Percentiles rank a stretch among this genome's conserved stretches.
phyloP scores from a whole-genome alignment of 2,888 invertebrate species.

The Cactoblastis cactorum region DNA sequence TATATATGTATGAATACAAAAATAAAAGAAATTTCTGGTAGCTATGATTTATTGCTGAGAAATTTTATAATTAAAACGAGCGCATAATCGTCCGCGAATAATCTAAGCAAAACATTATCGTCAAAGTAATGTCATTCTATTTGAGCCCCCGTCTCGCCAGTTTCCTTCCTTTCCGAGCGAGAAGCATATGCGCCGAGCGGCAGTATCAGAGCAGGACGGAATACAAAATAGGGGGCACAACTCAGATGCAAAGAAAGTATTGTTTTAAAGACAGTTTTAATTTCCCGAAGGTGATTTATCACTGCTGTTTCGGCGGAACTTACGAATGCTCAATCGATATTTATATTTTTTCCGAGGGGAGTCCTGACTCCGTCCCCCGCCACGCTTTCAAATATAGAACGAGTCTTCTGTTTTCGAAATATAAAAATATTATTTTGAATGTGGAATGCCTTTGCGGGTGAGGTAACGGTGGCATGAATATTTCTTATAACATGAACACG shows the following conservation, averaged over 20 bases:
- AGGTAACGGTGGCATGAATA: slow-evolving; percentile 34
- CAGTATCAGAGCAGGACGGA: slow-evolving; percentile 25
- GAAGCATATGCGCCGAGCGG: slow-evolving; percentile 15
- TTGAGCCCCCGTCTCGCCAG: slow-evolving; percentile 20
- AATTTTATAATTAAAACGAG: slow-evolving; percentile 15
- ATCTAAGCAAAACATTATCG: slow-evolving; percentile 24
- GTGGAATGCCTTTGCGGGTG: slow-evolving; percentile 70
- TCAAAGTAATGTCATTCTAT: slow-evolving; percentile 24
- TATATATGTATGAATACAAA: not conserved
- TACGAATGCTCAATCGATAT: slow-evolving; percentile 47
- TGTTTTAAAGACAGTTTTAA: slow-evolving; percentile 79
- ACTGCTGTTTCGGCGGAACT: slow-evolving; percentile 49
- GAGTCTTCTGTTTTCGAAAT: slow-evolving; percentile 52
- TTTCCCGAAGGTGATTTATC: slow-evolving; percentile 80
- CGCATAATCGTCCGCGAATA: slow-evolving; percentile 25
- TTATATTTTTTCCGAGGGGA: slow-evolving; percentile 54
- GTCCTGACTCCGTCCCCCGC: slow-evolving; percentile 61
- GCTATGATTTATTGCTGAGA: not conserved
- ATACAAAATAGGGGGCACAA: slow-evolving; percentile 35
- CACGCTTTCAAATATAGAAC: slow-evolving; percentile 70
- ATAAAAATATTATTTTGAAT: slow-evolving; percentile 61
- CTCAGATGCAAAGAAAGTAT: slow-evolving; percentile 63
- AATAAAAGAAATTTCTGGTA: not conserved
- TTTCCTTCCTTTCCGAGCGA: slow-evolving; percentile 20
- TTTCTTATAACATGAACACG: slow-evolving; percentile 16